Conservation (phyloP, 2,888 invertebrate genomes). For the Drosophila rubida region DNA sequence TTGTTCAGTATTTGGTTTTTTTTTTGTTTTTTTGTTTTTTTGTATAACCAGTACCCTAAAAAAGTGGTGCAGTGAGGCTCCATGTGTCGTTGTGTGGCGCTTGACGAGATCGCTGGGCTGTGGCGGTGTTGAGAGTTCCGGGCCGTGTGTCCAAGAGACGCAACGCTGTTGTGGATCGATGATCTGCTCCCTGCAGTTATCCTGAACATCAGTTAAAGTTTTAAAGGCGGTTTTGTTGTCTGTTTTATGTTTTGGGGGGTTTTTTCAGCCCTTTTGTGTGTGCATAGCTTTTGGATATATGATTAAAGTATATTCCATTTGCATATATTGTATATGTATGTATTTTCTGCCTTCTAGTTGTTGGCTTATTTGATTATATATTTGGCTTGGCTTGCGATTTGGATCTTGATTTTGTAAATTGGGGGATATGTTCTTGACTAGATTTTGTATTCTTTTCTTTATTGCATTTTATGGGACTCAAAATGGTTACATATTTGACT, state of each 20-base stretch:
- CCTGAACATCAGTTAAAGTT: conserved; percentile 37
- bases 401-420: conserved; percentile 35
- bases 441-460: conserved; percentile 26
- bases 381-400: conserved; percentile 27
- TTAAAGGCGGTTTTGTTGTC: conserved; percentile 15
- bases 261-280: conserved; percentile 10
- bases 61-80: conserved; percentile 67
- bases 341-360: not conserved
- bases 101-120: conserved; percentile 30
- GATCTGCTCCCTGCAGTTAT: conserved; percentile 39
- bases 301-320: conserved; percentile 2
- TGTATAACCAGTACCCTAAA: conserved; percentile 85
- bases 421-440: conserved; percentile 53
- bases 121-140: conserved; percentile 23
- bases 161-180: conserved; percentile 14
- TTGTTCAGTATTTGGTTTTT: conserved; percentile 35
- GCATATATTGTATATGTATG: not conserved
- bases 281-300: conserved; percentile 16
- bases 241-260: conserved; percentile 16
- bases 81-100: conserved; percentile 40
- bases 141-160: conserved; percentile 15
- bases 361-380: conserved; percentile 12
- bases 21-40: conserved; percentile 71
- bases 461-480: conserved; percentile 74
- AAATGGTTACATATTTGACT: conserved; percentile 75